Conservation (phyloP, 2,113 vertebrate genomes). For the Otis tarda region DNA sequence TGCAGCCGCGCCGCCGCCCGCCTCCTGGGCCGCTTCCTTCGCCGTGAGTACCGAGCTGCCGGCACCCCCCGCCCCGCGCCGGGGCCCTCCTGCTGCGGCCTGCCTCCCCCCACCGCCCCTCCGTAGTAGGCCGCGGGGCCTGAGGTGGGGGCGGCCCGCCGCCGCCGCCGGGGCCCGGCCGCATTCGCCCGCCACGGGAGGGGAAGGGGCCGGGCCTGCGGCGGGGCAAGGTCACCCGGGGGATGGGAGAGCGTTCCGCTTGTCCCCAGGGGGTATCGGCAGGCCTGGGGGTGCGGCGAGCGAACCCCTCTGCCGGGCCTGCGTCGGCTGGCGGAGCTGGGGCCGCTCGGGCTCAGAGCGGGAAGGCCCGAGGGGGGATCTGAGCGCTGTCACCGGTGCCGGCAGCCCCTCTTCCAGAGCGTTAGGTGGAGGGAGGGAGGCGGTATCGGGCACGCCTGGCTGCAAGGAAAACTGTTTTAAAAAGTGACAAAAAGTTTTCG, state of each 20-base stretch:
- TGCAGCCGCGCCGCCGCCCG: slow-evolving; percentile 17
- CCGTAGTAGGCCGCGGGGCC: not conserved
- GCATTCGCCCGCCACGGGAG: too few species aligned
- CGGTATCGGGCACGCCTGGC: not conserved
- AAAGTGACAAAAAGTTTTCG: not conserved
- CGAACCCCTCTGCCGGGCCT: too few species aligned
- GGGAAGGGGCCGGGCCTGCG: not conserved
- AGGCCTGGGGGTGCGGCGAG: not conserved
- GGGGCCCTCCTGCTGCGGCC: not conserved
- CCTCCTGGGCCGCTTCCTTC: slow-evolving; percentile 27
- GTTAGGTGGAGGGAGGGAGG: too few species aligned
- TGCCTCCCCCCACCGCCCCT: not conserved
- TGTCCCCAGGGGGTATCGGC: not conserved
- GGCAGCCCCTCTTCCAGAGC: not conserved
- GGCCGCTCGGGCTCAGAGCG: not conserved
- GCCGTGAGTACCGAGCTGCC: slow-evolving; percentile 7
- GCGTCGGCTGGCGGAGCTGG: not conserved
- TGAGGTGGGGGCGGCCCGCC: not conserved
- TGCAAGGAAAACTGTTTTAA: fast-evolving
- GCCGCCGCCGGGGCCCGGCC: too few species aligned
- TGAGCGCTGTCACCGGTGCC: fast-evolving
- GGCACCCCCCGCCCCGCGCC: not conserved
- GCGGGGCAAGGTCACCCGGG: not conserved
- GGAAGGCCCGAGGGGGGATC: too few species aligned
- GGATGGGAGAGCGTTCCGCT: not conserved